These are phyloP conservation scores for Papilio helenus DNA, from an alignment of 1,140 invertebrate species.

Conservation along the genomic window DNA sequence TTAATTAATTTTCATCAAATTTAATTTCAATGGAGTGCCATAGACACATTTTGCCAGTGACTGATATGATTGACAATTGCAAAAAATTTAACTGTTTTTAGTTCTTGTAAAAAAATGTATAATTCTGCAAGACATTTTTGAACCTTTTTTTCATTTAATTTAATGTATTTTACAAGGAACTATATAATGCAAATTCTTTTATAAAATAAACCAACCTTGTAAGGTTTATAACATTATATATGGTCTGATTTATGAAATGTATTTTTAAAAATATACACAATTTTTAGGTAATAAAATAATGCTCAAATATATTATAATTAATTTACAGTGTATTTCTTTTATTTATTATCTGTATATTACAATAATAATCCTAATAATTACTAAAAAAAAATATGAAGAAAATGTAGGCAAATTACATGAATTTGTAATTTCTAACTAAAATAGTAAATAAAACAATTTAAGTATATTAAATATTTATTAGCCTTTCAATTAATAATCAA, in stretches of 20 bases:
- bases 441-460: background rate
- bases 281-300: conserved; percentile 17
- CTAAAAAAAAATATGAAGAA: no score
- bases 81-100: no score
- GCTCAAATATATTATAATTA: conserved; percentile 30
- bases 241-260: background rate
- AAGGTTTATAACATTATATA: background rate
- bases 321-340: background rate
- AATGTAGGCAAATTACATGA: no score
- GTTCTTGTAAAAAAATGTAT: no score
- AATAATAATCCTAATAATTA: no score
- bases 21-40: background rate
- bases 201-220: background rate
- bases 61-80: no score
- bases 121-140: no score
- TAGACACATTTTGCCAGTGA: background rate
- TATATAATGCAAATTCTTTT: background rate
- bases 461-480: conserved; percentile 33
- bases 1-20: background rate
- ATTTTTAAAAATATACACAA: background rate
- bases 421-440: no score
- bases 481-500: conserved; percentile 18
- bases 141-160: no score
- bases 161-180: background rate
- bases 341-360: background rate